Percentiles rank a stretch among this genome's conserved stretches.
Evolutionary conservation across 2,113 vertebrate genomes (phyloP).

Genomic region (Anolis sagrei): DNA sequence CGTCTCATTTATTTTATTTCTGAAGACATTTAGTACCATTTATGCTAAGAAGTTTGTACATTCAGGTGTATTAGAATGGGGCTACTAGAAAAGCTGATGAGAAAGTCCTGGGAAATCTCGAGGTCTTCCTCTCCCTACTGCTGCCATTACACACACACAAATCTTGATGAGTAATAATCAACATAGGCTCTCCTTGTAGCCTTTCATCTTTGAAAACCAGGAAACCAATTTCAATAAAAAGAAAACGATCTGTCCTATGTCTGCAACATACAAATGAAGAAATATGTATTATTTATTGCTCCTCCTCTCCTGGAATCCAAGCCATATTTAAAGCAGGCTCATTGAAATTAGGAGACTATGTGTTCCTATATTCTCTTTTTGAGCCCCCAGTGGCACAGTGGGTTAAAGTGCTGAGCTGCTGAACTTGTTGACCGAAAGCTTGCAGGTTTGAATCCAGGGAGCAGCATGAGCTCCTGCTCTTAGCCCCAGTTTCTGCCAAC

Average conservation of each 20-base stretch:
- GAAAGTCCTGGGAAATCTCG: not conserved
- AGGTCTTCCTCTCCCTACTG: not conserved
- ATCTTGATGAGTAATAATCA: not conserved
- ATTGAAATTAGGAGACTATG: not conserved
- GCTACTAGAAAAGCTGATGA: not conserved
- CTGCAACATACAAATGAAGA: not conserved
- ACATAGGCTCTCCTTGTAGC: not conserved
- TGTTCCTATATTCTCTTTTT: not conserved
- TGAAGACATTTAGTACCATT: slow-evolving; percentile 32
- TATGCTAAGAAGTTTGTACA: slow-evolving; percentile 20
- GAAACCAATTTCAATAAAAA: not conserved
- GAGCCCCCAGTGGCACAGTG: too few relatives aligned
- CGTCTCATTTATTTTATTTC: slow-evolving; percentile 16
- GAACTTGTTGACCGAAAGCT: too few relatives aligned
- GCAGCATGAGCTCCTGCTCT: too few relatives aligned
- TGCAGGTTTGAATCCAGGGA: too few relatives aligned
- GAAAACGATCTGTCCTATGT: not conserved
- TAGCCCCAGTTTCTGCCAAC: too few relatives aligned
- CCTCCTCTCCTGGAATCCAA: not conserved
- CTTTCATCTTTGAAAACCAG: not conserved
- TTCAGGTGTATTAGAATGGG: slow-evolving; percentile 13
- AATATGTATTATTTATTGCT: not conserved
- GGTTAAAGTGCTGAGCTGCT: too few relatives aligned
- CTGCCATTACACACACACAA: not conserved
- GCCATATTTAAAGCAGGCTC: not conserved